Evolutionary conservation across 2,797 vertebrate species (phyloP).

Genomic region (Huso huso): DNA sequence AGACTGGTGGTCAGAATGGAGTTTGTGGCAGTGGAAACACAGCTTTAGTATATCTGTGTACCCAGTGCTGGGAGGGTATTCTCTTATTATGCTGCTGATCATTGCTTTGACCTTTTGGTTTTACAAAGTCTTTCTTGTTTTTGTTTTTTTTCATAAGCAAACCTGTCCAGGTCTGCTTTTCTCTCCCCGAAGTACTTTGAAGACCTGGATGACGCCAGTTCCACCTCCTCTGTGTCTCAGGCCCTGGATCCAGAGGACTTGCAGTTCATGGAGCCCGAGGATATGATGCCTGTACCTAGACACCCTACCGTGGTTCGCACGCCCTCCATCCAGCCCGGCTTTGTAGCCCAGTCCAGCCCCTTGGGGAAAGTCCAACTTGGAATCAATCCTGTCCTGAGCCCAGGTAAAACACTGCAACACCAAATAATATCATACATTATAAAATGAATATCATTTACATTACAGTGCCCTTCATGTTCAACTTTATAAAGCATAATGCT

Average conservation of each 20-base stretch:
- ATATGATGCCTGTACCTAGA: slow-evolving; percentile 46
- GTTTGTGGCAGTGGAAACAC: too few species aligned
- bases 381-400: slow-evolving; percentile 39
- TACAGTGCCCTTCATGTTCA: too few species aligned
- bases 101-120: too few species aligned
- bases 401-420: slow-evolving; percentile 48
- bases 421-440: too few species aligned
- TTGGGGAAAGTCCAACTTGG: slow-evolving; percentile 62
- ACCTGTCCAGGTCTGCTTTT: slow-evolving; percentile 85
- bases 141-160: slow-evolving; percentile 55
- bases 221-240: slow-evolving; percentile 76
- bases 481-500: too few species aligned
- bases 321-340: slow-evolving; percentile 74
- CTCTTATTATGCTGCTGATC: too few species aligned
- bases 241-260: slow-evolving; percentile 70
- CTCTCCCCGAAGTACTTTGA: slow-evolving; percentile 83
- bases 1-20: too few species aligned
- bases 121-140: too few species aligned
- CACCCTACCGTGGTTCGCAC: slow-evolving; percentile 81
- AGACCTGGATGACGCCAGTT: slow-evolving; percentile 86
- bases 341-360: slow-evolving; percentile 57
- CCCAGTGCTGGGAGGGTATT: too few species aligned
- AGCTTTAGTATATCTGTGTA: too few species aligned
- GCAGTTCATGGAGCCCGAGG: slow-evolving; percentile 43
- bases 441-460: too few species aligned